Evolutionary conservation across 1,140 invertebrate species (phyloP).

Genomic region (Zaprionus gabonicus): DNA sequence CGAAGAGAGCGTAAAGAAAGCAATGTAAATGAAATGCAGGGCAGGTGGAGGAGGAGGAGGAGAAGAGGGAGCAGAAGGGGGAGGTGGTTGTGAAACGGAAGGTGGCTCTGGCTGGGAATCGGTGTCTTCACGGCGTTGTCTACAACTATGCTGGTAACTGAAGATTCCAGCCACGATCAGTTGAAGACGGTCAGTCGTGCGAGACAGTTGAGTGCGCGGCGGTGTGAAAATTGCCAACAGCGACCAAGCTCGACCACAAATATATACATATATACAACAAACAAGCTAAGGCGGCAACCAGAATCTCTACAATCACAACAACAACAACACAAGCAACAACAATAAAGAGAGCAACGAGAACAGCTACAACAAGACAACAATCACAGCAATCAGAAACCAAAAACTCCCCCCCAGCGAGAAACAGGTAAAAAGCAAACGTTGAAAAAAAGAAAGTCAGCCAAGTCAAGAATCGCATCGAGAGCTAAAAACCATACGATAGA

Average conservation of each 20-base stretch:
- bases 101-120: background rate
- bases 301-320: constrained; percentile 36
- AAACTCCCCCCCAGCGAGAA: constrained; percentile 61
- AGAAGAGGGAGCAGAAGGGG: background rate
- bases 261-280: background rate
- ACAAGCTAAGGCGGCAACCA: constrained; percentile 27
- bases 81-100: constrained; percentile 1
- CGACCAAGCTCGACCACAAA: constrained; percentile 53
- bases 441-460: constrained; percentile 55
- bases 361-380: constrained; percentile 18
- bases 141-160: constrained; percentile 79
- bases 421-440: constrained; percentile 48
- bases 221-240: constrained; percentile 67
- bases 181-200: constrained; percentile 84
- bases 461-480: constrained; percentile 54
- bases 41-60: background rate
- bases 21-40: constrained; percentile 54
- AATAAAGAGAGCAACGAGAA: constrained; percentile 6
- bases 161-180: constrained; percentile 76
- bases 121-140: constrained; percentile 22
- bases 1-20: constrained; percentile 52
- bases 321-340: background rate
- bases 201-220: constrained; percentile 83
- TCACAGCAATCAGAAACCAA: constrained; percentile 21
- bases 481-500: constrained; percentile 79